These are phyloP conservation scores for Steatocranus sp. DNA, from an alignment of 2,797 vertebrate species.

Conservation along the genomic window DNA sequence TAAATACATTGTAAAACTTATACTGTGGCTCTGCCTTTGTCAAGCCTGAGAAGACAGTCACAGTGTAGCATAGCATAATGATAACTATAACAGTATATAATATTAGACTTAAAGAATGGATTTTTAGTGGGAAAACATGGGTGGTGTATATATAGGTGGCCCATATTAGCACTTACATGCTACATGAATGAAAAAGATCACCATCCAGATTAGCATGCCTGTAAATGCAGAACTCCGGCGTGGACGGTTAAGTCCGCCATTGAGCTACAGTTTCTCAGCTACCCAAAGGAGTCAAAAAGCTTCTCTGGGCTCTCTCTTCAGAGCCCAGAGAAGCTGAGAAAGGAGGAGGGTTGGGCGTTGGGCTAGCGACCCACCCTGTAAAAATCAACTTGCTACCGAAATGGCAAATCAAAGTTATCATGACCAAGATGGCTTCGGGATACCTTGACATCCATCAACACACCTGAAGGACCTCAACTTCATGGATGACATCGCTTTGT, in stretches of 20 bases:
- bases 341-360: not conserved
- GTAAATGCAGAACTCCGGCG: not conserved
- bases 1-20: not conserved
- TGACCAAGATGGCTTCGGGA: not conserved
- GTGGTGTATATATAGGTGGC: not conserved
- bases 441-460: fast-evolving
- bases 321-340: too few relatives aligned
- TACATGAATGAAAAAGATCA: not conserved
- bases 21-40: not conserved
- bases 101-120: not conserved
- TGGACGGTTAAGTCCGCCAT: not conserved
- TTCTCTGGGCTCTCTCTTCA: too few relatives aligned
- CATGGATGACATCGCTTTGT: fast-evolving
- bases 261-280: too few relatives aligned
- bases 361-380: not conserved
- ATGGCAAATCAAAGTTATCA: not conserved
- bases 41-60: not conserved
- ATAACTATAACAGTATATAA: fast-evolving
- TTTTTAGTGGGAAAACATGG: not conserved
- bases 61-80: not conserved
- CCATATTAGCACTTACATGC: not conserved
- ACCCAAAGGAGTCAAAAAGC: too few relatives aligned
- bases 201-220: not conserved
- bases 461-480: not conserved
- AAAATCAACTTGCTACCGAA: not conserved